Evolutionary conservation across 2,888 invertebrate species (phyloP), one percentile per base, ranked within the genome.

Genomic region (Agonopterix alstromeriana): DNA sequence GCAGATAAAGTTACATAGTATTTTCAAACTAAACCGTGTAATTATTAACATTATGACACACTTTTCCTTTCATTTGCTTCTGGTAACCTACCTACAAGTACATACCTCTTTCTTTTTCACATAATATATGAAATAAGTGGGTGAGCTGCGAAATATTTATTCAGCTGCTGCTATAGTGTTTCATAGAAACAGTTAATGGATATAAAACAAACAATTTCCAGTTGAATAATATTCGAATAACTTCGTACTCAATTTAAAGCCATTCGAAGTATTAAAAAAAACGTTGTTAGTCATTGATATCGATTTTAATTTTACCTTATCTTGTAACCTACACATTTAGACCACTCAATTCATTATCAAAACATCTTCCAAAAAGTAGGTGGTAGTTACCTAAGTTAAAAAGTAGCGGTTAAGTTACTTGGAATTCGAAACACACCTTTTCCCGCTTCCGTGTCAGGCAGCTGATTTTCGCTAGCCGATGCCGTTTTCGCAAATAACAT

Each of bases 401-500:
- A n/a, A 10, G 40, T 40, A 10, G n/a, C 10, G n/a, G 10, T 44
- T 14, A 36, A 11, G 14, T 10, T 14, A 10, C 54, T 7, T 27
- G 27, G 3, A 42, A 42, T 8, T 42, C 11, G 12, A n/a, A 8
- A 61, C 61, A 47, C 54, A 82, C 88, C 86, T 80, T 88, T 88
- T 60, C 79, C 82, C 47, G 66, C 60, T 53, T 81, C 81, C 50
- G 66, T 61, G 54, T 67, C 72, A 17, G 77, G 71, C 53, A 88
- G 62, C 51, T 78, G 71, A 63, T 87, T 88, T 58, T 86, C 84
- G 73, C 80, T 86, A 70, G 82, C 77, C 63, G 79, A 84, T 54
- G 78, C 83, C 65, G 75, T 83, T 74, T 83, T 85, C 70, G 83
- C 82, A 66, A 84, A 82, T 57, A 87, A 74, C 65, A 88, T 71